Evolutionary conservation across 1,140 invertebrate genomes (phyloP).

Genomic region (Adelges cooleyi): DNA sequence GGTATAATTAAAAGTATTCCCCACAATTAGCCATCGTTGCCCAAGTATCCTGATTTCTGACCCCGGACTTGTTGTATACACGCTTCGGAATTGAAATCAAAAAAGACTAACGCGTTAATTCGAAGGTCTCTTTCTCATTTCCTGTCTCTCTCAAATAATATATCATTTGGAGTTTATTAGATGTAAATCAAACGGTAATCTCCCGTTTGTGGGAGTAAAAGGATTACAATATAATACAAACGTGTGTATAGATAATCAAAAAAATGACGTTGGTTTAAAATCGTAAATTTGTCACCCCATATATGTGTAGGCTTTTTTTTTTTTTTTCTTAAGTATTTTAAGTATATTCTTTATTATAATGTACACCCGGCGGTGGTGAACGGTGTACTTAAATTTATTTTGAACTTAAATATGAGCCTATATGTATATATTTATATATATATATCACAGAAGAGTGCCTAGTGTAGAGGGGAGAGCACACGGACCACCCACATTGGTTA

Average conservation of each 20-base stretch:
- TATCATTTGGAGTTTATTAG: too few relatives aligned
- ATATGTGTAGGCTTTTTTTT: too few relatives aligned
- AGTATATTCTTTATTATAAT: neutral
- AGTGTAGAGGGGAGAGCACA: neutral
- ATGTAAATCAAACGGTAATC: neutral
- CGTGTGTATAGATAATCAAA: too few relatives aligned
- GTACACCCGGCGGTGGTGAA: too few relatives aligned
- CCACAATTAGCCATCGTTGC: too few relatives aligned
- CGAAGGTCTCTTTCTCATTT: neutral
- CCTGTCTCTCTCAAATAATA: too few relatives aligned
- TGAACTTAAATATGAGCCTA: slow-evolving; percentile 12
- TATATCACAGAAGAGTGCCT: neutral
- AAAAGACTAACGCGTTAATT: neutral
- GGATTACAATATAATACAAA: neutral
- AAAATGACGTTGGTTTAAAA: neutral
- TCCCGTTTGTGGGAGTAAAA: neutral
- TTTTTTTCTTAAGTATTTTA: neutral
- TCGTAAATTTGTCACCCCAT: slow-evolving; percentile 5
- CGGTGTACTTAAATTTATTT: neutral
- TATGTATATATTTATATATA: too few relatives aligned
- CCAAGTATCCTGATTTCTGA: neutral
- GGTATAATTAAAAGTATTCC: too few relatives aligned
- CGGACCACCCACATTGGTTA: slow-evolving; percentile 7
- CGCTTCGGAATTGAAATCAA: too few relatives aligned
- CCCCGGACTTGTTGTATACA: neutral